Conservation (phyloP, 2,888 invertebrate species). For the Acrocyrtus sp. region DNA sequence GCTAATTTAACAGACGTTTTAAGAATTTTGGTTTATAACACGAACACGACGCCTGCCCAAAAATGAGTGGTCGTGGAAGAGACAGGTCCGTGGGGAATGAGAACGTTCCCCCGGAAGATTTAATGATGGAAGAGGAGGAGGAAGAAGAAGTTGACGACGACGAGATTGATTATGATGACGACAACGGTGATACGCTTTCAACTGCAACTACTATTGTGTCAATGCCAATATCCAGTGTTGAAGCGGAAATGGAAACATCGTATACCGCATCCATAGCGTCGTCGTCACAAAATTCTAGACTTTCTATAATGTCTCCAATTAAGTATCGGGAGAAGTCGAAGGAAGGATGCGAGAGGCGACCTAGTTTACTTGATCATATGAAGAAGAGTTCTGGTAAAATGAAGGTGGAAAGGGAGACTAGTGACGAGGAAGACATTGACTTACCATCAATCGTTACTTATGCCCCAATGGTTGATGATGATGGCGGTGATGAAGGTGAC, state of each 20-base stretch:
- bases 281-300: constrained; percentile 27
- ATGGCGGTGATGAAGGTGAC: constrained; percentile 53
- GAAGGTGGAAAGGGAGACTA: constrained; percentile 31
- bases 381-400: neutral
- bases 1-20: too few relatives aligned
- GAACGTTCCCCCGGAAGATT: constrained; percentile 21
- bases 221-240: neutral
- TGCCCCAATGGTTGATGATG: constrained; percentile 52
- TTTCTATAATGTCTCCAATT: constrained; percentile 63
- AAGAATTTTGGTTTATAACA: too few relatives aligned
- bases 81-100: too few relatives aligned
- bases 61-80: too few relatives aligned
- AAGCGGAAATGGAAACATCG: neutral
- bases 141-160: constrained; percentile 36
- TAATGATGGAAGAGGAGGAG: constrained; percentile 26
- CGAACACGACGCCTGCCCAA: too few relatives aligned
- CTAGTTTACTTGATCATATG: constrained; percentile 11
- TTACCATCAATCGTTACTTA: neutral
- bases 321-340: constrained; percentile 42
- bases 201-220: constrained; percentile 19
- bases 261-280: constrained; percentile 13
- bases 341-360: constrained; percentile 5
- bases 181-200: constrained; percentile 1
- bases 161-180: constrained; percentile 18
- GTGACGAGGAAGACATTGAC: constrained; percentile 47